A percentile compares a stretch with the other conserved stretches of the same genome.
These are phyloP conservation scores for Cheiracanthium punctorium DNA, from an alignment of 2,888 invertebrate genomes.

Conservation along the genomic window DNA sequence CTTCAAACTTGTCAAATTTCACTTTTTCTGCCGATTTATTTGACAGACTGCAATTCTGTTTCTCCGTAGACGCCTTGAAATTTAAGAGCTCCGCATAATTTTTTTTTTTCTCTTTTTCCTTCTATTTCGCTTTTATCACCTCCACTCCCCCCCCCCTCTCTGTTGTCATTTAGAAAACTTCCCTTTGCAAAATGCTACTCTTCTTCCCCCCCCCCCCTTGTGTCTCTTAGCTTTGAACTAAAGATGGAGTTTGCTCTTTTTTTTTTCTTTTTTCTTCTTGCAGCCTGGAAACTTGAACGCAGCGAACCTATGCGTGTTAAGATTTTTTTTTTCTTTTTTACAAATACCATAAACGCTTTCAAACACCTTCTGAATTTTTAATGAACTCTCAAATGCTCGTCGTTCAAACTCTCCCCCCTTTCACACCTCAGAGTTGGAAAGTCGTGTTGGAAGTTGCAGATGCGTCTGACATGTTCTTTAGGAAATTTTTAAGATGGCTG, in stretches of 20 bases:
- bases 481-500: too few species aligned
- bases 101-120: not conserved
- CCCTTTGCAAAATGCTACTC: not conserved
- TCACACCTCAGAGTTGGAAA: not conserved
- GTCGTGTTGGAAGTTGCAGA: not conserved
- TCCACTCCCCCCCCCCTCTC: not conserved
- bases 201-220: not conserved
- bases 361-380: not conserved
- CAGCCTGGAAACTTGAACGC: too few species aligned
- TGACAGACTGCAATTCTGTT: not conserved
- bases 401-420: too few species aligned
- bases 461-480: not conserved
- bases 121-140: not conserved
- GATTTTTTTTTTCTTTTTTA: too few species aligned
- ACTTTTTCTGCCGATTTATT: not conserved
- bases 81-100: not conserved
- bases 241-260: too few species aligned
- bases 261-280: too few species aligned
- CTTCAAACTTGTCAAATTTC: not conserved
- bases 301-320: too few species aligned
- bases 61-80: not conserved
- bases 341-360: too few species aligned
- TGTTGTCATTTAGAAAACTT: not conserved
- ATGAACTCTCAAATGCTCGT: not conserved
- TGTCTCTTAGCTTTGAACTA: too few species aligned